Base-by-base conservation (phyloP, 2,797 vertebrate genomes). In the Trachurus trachurus region DNA sequence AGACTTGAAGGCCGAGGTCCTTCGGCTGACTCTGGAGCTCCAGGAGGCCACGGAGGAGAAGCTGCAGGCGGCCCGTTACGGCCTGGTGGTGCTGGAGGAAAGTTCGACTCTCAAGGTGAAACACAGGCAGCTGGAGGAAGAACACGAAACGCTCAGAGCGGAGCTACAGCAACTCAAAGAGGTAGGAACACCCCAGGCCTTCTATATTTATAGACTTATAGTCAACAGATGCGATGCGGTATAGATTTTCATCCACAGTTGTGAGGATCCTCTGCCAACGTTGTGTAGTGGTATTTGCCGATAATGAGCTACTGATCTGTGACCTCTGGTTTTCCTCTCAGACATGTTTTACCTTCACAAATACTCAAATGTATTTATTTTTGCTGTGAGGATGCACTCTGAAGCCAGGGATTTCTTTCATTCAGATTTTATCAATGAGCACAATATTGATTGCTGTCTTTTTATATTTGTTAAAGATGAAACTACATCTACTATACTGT, bases 21-120 rank as follows among this genome's bases (percentile, higher is more conserved):
- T 94, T 15, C 92, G 96, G 40, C 89, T 97, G 74, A 93, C 91
- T 1, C 87, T 95, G 15, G 96, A 97, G 89, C 95, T 97, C 40
- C 95, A 96, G 82, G 96, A 97, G 89, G 96, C 96, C 63, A 97
- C 95, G 0, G 96, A 95, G 80, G 95, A 97, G 85, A 97, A 97
- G 88, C 94, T 96, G 4, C 96, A 96, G 88, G 96, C 96, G 0
- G 96, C 96, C 0, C 95, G 96, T 12, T 97, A 96, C 9, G 96
- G 96, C 22, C 92, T 97, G 78, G 96, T 93, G 3, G 96, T 97
- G 67, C 83, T 97, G 74, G 96, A 97, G 87, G 96, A 97, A 83
- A 96, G 95, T 22, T 86, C 94, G 0, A 91, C 93, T 3, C 90
- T 97, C 34, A 96, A 96, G 90, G 90, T 65, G 58, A 96, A 94